Percentiles rank a stretch among this genome's conserved stretches.
phyloP scores from a whole-genome alignment of 2,113 vertebrate species.

The Pollimyrus isidori region DNA sequence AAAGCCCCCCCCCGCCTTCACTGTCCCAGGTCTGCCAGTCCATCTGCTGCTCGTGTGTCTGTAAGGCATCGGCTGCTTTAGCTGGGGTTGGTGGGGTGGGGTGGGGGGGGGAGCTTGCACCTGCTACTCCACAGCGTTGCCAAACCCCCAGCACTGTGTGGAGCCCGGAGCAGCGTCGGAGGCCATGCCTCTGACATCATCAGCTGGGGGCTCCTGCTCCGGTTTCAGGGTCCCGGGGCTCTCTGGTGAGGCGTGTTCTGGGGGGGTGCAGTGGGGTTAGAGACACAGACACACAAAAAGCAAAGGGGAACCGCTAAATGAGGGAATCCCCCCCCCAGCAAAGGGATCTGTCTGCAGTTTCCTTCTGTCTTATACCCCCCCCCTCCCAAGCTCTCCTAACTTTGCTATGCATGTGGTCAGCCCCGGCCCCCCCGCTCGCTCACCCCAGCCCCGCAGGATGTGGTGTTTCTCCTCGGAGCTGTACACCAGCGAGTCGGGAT shows the following conservation, averaged over 20 bases:
- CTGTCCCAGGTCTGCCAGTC: not conserved
- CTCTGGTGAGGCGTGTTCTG: not conserved
- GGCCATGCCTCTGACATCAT: not conserved
- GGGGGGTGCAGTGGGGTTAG: not conserved
- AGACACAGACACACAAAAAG: not conserved
- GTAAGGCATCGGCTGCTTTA: not conserved
- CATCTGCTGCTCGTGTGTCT: not conserved
- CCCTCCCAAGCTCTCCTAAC: too few species aligned
- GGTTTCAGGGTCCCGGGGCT: not conserved
- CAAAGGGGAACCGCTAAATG: too few species aligned
- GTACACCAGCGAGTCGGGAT: constrained; percentile 75
- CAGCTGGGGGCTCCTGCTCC: not conserved
- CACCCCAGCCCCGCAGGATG: constrained; percentile 76
- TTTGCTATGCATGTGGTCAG: too few species aligned
- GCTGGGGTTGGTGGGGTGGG: not conserved
- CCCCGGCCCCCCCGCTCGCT: constrained; percentile 14
- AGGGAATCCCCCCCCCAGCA: too few species aligned
- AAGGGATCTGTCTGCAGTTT: too few species aligned
- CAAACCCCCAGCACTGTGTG: not conserved
- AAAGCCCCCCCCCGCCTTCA: not conserved
- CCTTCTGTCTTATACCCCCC: not conserved
- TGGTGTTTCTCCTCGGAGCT: constrained; percentile 73
- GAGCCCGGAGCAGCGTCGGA: not conserved
- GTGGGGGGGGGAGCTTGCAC: not conserved
- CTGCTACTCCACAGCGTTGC: not conserved